Percentiles rank a stretch among this genome's conserved stretches.
Conservation (phyloP, 2,888 invertebrate species). For the Subacronicta megacephala region DNA sequence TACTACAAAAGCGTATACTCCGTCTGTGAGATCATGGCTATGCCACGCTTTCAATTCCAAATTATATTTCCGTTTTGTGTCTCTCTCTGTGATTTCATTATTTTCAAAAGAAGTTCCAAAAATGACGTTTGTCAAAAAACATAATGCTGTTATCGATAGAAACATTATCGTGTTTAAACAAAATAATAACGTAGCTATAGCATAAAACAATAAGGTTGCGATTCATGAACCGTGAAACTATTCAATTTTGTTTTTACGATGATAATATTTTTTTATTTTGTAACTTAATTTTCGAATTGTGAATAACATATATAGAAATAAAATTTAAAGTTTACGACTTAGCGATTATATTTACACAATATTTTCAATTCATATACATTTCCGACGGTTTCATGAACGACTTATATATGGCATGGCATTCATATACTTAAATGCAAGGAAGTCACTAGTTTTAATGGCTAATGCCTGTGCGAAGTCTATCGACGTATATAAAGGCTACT, state of each 20-base stretch:
- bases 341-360: neutral
- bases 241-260: neutral
- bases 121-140: constrained; percentile 5
- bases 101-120: neutral
- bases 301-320: neutral
- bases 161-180: constrained; percentile 10
- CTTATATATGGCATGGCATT: too few relatives aligned
- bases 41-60: constrained; percentile 2
- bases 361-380: neutral
- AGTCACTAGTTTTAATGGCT: too few relatives aligned
- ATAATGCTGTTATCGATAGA: constrained; percentile 5
- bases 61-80: constrained; percentile 1
- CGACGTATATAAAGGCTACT: too few relatives aligned
- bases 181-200: neutral
- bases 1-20: constrained; percentile 20
- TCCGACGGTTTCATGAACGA: too few relatives aligned
- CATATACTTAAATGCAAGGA: too few relatives aligned
- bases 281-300: neutral
- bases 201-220: neutral
- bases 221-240: neutral
- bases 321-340: neutral
- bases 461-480: too few relatives aligned
- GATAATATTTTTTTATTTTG: neutral
- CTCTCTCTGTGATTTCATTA: neutral
- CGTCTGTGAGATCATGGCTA: constrained; percentile 11